Base-by-base conservation (phyloP, 2,888 invertebrate genomes). In the Erebia ligea region DNA sequence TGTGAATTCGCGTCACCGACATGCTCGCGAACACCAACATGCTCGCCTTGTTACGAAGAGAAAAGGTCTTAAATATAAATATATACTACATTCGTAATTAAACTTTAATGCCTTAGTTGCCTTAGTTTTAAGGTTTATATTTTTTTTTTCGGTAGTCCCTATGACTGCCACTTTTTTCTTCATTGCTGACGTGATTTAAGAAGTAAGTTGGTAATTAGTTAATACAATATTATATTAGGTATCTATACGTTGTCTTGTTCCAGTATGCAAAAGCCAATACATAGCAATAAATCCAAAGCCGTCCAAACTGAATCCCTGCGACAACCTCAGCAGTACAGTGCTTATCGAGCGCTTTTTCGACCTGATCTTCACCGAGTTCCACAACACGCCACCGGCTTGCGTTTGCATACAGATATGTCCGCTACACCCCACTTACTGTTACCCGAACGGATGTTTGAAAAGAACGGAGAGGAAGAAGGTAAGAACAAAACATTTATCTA, bases 371-470 rank as follows among this genome's bases (percentile, higher is more conserved):
- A 80, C 83, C 1, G 91, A 92, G 70, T 91, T 91, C 67, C 86
- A 87, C 9, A 81, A 75, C 13, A 80, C 78, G 0, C 87, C 87
- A 2, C 91, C 92, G 1, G 79, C 84, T 0, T 92, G 92, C 52
- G 85, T 89, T 0, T 92, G 92, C 70, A 89, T 91, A 0, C 88
- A 90, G 76, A 90, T 91, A 87, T 91, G 92, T 54, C 68, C 74
- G 0, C 81, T 84, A 0, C 88, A 88, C 69, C 82, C 90, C 0
- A 89, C 89, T 0, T 92, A 91, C 75, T 92, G 92, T 74, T 91
- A 91, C 67, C 92, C 92, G 0, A 91, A 87, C 58, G 88, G 89
- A 0, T 92, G 92, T 67, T 77, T 90, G 2, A 88, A 80, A 70
- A 81, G 74, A 71, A 74, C 79, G 2, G 80, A 81, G 2, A 76